Base-by-base conservation (phyloP, 1,140 invertebrate genomes). In the Drosophila eugracilis region DNA sequence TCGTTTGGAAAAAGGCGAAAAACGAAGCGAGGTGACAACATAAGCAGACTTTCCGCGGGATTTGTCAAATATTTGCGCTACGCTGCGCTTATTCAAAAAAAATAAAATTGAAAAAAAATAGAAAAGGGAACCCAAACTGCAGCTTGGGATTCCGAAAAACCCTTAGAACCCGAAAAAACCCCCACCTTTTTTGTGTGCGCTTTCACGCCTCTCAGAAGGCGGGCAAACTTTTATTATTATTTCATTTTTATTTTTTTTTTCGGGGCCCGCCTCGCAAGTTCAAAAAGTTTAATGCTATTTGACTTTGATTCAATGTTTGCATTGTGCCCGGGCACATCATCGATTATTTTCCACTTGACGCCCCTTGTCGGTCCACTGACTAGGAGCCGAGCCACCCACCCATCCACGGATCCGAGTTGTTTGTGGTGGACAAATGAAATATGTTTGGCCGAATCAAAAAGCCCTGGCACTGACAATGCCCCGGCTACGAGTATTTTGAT, bases 261-360 rank as follows among this genome's bases (percentile, higher is more conserved):
- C 7, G 15, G 14, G 55, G 53, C 49, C 54, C 60, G 74, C 70
- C 53, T 71, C 60, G 62, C 76, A 67, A 85, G 81, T 85, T 85
- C 74, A 79, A 79, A 79, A 85, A 80, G 81, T 85, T 85, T 85
- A 85, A 85, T 85, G 80, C 80, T 81, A 75, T 85, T 85, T 85
- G 81, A 85, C 83, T 85, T 85, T 85, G 81, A 85, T 86, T 85
- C 81, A 85, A 86, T 85, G 85, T 85, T 85, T 85, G 81, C 81
- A 86, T 75, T 75, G 71, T 66, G 58, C 49, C 70, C 50, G 45
- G 59, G 59, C 72, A 75, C 59, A 75, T 66, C 71, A 75, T 85
- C 81, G 81, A 85, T 85, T 85, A 85, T 76, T 80, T 86, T 69
- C 71, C 65, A 48, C 32, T 53, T 63, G 41, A 60, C 44, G 66